Evolutionary conservation across 1,140 invertebrate species (phyloP).

Genomic region (Drosophila nasuta): DNA sequence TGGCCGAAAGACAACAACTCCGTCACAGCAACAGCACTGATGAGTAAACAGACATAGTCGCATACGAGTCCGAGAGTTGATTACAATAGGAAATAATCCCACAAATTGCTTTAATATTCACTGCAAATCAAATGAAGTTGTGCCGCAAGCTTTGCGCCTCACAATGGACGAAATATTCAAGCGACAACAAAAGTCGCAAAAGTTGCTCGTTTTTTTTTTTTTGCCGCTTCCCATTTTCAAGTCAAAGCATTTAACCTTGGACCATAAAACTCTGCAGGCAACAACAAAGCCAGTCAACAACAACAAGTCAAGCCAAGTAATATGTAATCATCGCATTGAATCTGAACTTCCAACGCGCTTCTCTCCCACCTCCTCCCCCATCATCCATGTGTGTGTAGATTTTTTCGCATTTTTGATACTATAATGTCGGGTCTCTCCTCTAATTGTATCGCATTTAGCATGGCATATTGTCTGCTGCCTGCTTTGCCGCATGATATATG

Average conservation of each 20-base stretch:
- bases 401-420: constrained; percentile 59
- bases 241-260: constrained; percentile 83
- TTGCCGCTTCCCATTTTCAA: constrained; percentile 50
- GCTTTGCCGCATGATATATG: constrained; percentile 66
- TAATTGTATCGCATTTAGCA: constrained; percentile 80
- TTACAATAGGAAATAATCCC: constrained; percentile 84
- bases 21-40: constrained; percentile 22
- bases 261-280: constrained; percentile 82
- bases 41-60: constrained; percentile 25
- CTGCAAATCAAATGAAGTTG: constrained; percentile 83
- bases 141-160: constrained; percentile 34
- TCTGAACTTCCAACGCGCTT: constrained; percentile 53
- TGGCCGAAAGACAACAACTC: constrained; percentile 49
- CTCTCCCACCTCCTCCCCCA: not conserved
- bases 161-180: constrained; percentile 45
- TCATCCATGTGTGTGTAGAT: constrained; percentile 61
- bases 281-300: constrained; percentile 38
- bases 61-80: constrained; percentile 59
- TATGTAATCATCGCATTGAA: constrained; percentile 83
- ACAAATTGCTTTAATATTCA: constrained; percentile 84
- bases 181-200: constrained; percentile 75
- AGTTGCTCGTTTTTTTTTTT: constrained; percentile 47
- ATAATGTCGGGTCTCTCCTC: constrained; percentile 57
- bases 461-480: constrained; percentile 77
- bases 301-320: constrained; percentile 51